Evolutionary conservation across 64 coral and sea anemone genomes (phyloP).

Genomic region (Actinia tenebrosa): DNA sequence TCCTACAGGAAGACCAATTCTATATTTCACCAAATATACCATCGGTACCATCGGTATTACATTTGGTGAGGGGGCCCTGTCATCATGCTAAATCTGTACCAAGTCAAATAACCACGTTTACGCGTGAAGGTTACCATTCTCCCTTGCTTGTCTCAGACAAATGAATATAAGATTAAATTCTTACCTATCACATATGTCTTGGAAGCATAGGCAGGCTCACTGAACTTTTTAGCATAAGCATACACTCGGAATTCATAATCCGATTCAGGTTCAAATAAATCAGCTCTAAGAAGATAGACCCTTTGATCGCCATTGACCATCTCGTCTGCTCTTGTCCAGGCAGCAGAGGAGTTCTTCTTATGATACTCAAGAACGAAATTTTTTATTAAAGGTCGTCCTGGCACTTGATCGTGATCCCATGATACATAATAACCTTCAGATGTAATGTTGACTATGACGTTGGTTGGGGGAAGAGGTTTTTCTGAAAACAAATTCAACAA

Average conservation of each 20-base stretch:
- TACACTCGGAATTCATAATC: constrained; percentile 84
- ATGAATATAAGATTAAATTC: not conserved
- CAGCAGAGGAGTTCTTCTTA: constrained; percentile 40
- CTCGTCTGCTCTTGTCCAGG: constrained; percentile 44
- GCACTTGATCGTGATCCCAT: constrained; percentile 61
- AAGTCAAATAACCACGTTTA: too few relatives aligned
- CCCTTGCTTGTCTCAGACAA: not conserved
- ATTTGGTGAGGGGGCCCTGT: too few relatives aligned
- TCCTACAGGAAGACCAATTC: too few relatives aligned
- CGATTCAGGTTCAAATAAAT: constrained; percentile 49
- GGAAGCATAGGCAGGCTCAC: constrained; percentile 74
- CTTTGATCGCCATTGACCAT: constrained; percentile 25
- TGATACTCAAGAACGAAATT: constrained; percentile 73
- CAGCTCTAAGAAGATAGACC: constrained; percentile 56
- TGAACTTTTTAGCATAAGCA: constrained; percentile 51
- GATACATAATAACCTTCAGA: constrained; percentile 64
- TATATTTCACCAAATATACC: too few relatives aligned
- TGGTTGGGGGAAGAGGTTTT: constrained; percentile 68
- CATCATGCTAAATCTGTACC: too few relatives aligned
- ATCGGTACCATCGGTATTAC: too few relatives aligned
- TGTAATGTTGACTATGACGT: constrained; percentile 79
- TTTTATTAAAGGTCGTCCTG: constrained; percentile 63
- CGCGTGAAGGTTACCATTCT: too few relatives aligned
- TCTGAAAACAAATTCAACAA: constrained; percentile 18
- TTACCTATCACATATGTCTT: constrained; percentile 80